Percentiles rank a stretch among this genome's conserved stretches.
phyloP scores from a whole-genome alignment of 1,140 invertebrate genomes.

The Sitodiplosis mosellana region DNA sequence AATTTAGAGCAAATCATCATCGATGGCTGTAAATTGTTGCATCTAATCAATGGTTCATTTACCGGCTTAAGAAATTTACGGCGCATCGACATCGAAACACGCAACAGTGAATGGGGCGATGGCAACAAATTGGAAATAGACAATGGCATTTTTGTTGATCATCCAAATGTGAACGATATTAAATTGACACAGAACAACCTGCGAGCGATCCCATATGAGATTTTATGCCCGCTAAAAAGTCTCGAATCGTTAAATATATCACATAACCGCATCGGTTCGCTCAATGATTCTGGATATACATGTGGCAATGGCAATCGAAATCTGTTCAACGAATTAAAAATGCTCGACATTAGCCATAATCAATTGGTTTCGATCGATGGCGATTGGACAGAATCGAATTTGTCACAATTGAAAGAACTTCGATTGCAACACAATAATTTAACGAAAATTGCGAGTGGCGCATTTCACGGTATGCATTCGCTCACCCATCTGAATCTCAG shows the following conservation, averaged over 20 bases:
- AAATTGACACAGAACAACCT: constrained; percentile 58
- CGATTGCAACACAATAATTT: constrained; percentile 59
- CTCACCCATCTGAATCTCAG: constrained; percentile 59
- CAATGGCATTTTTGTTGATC: constrained; percentile 37
- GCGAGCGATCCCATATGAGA: constrained; percentile 40
- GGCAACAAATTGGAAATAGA: constrained; percentile 41
- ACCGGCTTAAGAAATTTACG: constrained; percentile 49
- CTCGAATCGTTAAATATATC: constrained; percentile 59
- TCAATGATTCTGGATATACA: constrained; percentile 41
- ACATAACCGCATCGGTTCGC: constrained; percentile 46
- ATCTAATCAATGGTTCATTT: constrained; percentile 47
- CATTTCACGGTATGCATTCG: constrained; percentile 44
- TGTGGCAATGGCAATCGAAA: constrained; percentile 15
- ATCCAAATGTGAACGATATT: constrained; percentile 45
- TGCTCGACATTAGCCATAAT: constrained; percentile 52
- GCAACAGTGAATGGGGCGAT: constrained; percentile 45
- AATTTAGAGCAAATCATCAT: constrained; percentile 47
- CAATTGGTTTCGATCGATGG: constrained; percentile 43
- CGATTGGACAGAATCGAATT: constrained; percentile 41
- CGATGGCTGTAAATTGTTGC: constrained; percentile 51
- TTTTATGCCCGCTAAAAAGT: constrained; percentile 52
- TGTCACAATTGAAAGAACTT: constrained; percentile 49
- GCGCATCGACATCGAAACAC: constrained; percentile 42
- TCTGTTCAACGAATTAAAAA: constrained; percentile 34
- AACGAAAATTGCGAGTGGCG: constrained; percentile 39